Conservation (phyloP, 2,888 invertebrate genomes). For the Clitarchus hookeri region DNA sequence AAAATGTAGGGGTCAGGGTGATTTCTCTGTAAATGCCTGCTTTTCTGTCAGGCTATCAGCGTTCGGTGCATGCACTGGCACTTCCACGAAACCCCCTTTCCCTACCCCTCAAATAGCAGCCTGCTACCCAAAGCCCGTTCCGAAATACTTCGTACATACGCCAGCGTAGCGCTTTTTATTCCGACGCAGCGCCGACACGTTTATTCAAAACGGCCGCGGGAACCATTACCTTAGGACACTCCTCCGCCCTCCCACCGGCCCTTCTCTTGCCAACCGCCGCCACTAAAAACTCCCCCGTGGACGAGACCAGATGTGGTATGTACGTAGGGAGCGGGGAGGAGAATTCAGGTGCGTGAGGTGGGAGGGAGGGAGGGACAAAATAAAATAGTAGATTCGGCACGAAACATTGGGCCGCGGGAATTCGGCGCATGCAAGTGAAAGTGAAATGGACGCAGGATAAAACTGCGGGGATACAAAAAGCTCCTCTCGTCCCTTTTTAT, state of each 20-base stretch:
- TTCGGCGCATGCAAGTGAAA: not conserved
- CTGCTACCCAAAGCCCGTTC: not conserved
- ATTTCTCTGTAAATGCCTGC: not conserved
- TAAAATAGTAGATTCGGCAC: constrained; percentile 5
- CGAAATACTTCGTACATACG: not conserved
- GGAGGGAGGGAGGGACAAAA: not conserved
- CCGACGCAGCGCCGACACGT: not conserved
- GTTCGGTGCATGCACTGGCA: not conserved
- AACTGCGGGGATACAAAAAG: not conserved
- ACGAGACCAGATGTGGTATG: not conserved
- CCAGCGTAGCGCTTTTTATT: not conserved
- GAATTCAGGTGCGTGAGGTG: not conserved
- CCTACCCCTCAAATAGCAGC: not conserved
- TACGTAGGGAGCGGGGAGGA: not conserved
- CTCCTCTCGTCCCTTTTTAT: not conserved
- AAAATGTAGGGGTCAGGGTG: not conserved
- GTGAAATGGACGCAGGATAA: not conserved
- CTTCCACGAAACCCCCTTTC: not conserved
- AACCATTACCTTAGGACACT: not conserved
- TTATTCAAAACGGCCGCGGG: not conserved
- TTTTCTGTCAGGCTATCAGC: not conserved
- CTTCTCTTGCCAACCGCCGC: not conserved
- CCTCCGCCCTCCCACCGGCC: not conserved
- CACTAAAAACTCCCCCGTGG: not conserved
- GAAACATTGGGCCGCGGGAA: constrained; percentile 5